Evolutionary conservation across 2,888 invertebrate species (phyloP), one percentile per base, ranked within the genome.

Genomic region (Thalpophila matura): DNA sequence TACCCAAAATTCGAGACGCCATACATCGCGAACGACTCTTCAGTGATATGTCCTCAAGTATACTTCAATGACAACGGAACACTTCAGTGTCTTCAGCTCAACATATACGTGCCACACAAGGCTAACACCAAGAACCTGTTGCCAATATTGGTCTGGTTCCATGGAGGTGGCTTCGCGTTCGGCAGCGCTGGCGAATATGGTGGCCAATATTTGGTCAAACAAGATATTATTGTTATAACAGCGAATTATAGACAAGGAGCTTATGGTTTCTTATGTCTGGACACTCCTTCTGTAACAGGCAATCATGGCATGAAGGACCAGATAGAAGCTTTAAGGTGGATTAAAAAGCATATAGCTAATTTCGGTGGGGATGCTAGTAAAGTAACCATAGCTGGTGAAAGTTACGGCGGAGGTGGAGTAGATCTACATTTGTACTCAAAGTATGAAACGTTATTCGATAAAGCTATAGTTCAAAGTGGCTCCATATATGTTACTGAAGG

Each of bases 251-350:
- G 92, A 57, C 67, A 86, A 4, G 92, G 92, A 0, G 86, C 90
- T 0, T 92, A 91, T 22, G 92, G 92, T 0, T 92, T 92, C 70
- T 81, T 92, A 57, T 93, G 93, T 49, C 73, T 91, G 1, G 80
- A 89, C 22, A 85, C 84, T 3, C 80, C 87, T 2, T 62, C 76
- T 12, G 81, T 88, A 7, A 85, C 90, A 4, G 86, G 86, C 0
- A 88, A 88, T 26, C 89, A 90, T 35, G 92, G 92, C 0, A 58
- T 92, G 31, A 92, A 91, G 63, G 93, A 93, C 62, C 92, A 92
- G 64, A 70, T 85, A 0, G 49, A 78, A 6, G 91, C 91, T 7
- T 47, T 93, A 3, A 84, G 81, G 46, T 93, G 92, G 92, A 66
- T 93, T 0, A 86, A 79, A 43, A 75, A 81, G 0, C 88, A 93